A percentile compares a stretch with the other conserved stretches of the same genome.
phyloP scores from a whole-genome alignment of 2,113 vertebrate species.

The Pteropus alecto region DNA sequence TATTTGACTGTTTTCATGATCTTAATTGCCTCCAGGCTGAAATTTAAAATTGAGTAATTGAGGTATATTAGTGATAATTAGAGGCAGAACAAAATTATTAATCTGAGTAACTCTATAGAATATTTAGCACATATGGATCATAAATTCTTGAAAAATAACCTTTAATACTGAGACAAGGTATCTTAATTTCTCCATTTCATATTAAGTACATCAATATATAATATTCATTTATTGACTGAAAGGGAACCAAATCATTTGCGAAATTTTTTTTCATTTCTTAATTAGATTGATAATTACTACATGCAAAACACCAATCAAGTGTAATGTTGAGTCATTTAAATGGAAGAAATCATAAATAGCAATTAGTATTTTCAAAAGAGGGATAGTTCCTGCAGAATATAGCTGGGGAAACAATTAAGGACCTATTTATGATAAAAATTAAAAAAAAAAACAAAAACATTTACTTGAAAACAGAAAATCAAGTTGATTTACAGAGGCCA shows the following conservation, averaged over 20 bases:
- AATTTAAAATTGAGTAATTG: background rate
- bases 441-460: background rate
- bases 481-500: background rate
- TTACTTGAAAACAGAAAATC: background rate
- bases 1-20: background rate
- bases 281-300: background rate
- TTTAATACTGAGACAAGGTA: background rate
- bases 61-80: background rate
- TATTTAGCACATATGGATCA: background rate
- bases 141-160: background rate
- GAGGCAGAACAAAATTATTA: background rate
- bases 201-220: background rate
- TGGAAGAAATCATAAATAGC: background rate
- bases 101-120: background rate
- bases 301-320: background rate
- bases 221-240: background rate
- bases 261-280: background rate
- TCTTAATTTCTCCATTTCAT: background rate
- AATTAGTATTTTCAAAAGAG: background rate
- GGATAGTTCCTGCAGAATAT: background rate
- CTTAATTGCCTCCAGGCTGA: background rate
- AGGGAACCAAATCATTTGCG: background rate
- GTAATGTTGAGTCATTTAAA: constrained; percentile 19
- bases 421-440: background rate
- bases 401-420: background rate